Conservation (phyloP, 2,797 vertebrate genomes). For the Chaetodon trifasciatus region DNA sequence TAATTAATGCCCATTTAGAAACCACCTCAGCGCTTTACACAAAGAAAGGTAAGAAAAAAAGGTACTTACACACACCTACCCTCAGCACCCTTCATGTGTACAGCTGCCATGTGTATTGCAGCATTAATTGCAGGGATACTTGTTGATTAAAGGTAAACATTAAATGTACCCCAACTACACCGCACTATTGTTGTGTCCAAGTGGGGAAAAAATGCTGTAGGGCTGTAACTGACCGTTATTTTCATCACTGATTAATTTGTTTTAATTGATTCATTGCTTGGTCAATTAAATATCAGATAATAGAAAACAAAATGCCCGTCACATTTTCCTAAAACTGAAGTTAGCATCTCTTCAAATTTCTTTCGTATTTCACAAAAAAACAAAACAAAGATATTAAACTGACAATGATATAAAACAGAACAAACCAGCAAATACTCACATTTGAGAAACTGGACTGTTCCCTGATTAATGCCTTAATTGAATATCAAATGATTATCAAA, state of each 20-base stretch:
- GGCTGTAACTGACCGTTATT: not conserved
- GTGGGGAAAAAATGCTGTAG: not conserved
- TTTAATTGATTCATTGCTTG: not conserved
- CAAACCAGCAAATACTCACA: not conserved
- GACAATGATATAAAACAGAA: not conserved
- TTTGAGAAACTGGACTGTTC: not conserved
- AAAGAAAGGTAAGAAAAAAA: slow-evolving; percentile 19
- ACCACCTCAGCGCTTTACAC: slow-evolving; percentile 22
- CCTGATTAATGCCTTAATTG: not conserved
- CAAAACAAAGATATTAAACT: not conserved
- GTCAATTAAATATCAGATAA: not conserved
- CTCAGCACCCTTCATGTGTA: not conserved
- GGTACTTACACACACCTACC: not conserved
- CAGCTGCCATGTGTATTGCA: not conserved
- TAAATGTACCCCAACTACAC: slow-evolving; percentile 2
- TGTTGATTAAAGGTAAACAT: slow-evolving; percentile 18
- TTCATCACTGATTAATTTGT: not conserved
- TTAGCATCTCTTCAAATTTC: not conserved
- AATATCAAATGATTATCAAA: not conserved
- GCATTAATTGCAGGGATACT: slow-evolving; percentile 8
- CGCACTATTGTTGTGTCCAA: not conserved
- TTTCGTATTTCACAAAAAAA: not conserved
- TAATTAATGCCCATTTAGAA: slow-evolving; percentile 47
- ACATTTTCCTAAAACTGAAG: not conserved
- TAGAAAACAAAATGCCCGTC: not conserved